Evolutionary conservation across 2,797 vertebrate genomes (phyloP), one percentile per base, ranked within the genome.

Genomic region (Thripadectes ignobilis): DNA sequence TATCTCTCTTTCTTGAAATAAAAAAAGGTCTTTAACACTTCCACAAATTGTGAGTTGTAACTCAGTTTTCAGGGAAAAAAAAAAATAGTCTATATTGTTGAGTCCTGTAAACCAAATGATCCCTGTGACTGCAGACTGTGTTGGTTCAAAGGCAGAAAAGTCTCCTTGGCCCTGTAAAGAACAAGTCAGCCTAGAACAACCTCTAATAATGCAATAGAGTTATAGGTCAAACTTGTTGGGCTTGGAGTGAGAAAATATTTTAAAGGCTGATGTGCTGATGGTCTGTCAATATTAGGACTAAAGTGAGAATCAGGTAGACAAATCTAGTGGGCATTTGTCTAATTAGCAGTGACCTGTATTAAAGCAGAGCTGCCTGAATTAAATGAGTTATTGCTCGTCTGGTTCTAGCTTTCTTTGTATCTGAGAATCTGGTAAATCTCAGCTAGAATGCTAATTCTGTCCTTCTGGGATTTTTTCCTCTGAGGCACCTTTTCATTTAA

Each of bases 261-360:
- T 90, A 62, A 79, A 90, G 66, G 76, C 77, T 91, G 55, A 29
- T 81, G 62, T 83, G 69, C 61, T 86, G 66, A 79, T 79, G 63
- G 38, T 86, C 79, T 94, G 94, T 93, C 85, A 96, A 77, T 92
- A 93, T 95, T 52, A 76, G 90, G 75, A 85, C 57, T 68, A 15
- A 91, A 88, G 63, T 41, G 59, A 36, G 51, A 90, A 75, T 82
- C 87, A 77, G 69, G 80, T 45, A 95, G 89, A 54, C n/a, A 79
- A 92, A 82, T 69, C 63, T 72, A 61, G 34, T 45, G 69, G 75
- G 87, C 62, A 55, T 95, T 95, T 89, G 48, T 94, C 80, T 94
- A 95, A 94, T 93, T 86, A 95, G 88, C 96, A 85, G 36, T 89
- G 88, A 79, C 94, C 87, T 93, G 94, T 87, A 93, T 92, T 92